Percentiles rank a stretch among this genome's conserved stretches.
Evolutionary conservation across 2,888 invertebrate genomes (phyloP).

Genomic region (Harpagoxenus sublaevis): DNA sequence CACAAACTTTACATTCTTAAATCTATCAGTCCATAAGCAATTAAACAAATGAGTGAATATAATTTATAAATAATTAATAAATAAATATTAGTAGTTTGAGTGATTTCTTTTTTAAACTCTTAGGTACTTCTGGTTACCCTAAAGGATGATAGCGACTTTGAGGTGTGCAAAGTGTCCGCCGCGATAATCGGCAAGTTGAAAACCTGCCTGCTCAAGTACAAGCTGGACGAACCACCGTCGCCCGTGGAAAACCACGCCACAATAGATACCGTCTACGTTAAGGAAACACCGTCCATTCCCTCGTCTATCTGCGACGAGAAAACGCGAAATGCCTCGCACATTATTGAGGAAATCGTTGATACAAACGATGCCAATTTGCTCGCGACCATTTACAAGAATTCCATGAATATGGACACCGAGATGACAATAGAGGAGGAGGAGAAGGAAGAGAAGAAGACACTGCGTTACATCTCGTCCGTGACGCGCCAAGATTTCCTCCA

Average conservation of each 20-base stretch:
- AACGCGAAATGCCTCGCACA: constrained; percentile 86
- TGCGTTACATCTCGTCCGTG: constrained; percentile 83
- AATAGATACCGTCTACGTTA: constrained; percentile 79
- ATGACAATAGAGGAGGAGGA: constrained; percentile 80
- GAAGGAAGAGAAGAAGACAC: constrained; percentile 79
- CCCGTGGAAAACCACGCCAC: constrained; percentile 76
- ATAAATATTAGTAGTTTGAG: constrained; percentile 1
- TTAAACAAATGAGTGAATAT: not conserved
- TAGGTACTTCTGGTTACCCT: constrained; percentile 89
- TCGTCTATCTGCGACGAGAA: constrained; percentile 71
- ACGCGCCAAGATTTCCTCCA: constrained; percentile 89
- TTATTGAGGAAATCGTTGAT: constrained; percentile 90
- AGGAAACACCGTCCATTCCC: constrained; percentile 54
- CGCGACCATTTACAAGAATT: constrained; percentile 88
- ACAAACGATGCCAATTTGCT: constrained; percentile 89
- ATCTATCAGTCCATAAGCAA: not conserved
- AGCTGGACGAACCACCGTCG: constrained; percentile 78
- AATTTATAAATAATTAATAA: constrained; percentile 6
- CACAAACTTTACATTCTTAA: not conserved
- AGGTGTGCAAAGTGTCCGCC: constrained; percentile 90
- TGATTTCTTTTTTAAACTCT: constrained; percentile 28
- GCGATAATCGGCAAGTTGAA: constrained; percentile 87
- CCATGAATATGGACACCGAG: constrained; percentile 83
- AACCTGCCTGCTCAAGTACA: constrained; percentile 87
- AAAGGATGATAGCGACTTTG: constrained; percentile 91